These are phyloP conservation scores for Bagarius yarrelli DNA, from an alignment of 2,113 vertebrate genomes.

Conservation along the genomic window DNA sequence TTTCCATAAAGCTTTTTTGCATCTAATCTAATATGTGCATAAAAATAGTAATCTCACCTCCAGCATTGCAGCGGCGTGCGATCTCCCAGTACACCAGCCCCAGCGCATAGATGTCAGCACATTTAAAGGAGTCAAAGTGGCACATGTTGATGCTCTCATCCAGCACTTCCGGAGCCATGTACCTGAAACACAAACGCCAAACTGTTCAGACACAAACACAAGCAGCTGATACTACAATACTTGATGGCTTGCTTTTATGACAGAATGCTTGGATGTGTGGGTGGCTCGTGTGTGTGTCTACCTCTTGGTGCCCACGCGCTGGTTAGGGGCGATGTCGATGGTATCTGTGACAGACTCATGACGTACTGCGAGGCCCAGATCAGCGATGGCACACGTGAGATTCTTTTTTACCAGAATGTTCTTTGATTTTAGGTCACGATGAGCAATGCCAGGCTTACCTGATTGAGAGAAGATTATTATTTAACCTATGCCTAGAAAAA, in stretches of 20 bases:
- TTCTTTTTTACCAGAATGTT: slow-evolving; percentile 98
- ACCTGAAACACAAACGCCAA: slow-evolving; percentile 68
- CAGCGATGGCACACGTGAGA: slow-evolving; percentile 90
- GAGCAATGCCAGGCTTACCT: slow-evolving; percentile 96
- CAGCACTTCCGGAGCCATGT: slow-evolving; percentile 96
- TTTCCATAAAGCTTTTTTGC: too few species aligned
- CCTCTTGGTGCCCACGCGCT: slow-evolving; percentile 95
- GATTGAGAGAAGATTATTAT: neutral
- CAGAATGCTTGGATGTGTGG: neutral
- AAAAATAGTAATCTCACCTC: slow-evolving; percentile 72
- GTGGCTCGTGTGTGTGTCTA: slow-evolving; percentile 49
- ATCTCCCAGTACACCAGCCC: slow-evolving; percentile 98
- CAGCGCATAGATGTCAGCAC: slow-evolving; percentile 92
- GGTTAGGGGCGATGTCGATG: slow-evolving; percentile 94
- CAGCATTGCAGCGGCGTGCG: slow-evolving; percentile 86
- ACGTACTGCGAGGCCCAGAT: slow-evolving; percentile 90
- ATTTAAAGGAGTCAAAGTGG: slow-evolving; percentile 96
- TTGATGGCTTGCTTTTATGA: neutral
- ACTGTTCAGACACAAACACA: slow-evolving; percentile 27
- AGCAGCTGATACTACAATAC: neutral
- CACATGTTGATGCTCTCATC: slow-evolving; percentile 97
- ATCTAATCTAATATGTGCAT: too few species aligned
- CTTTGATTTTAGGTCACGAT: slow-evolving; percentile 94
- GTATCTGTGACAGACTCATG: slow-evolving; percentile 90
- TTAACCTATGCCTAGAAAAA: too few species aligned